Evolutionary conservation across 2,113 vertebrate species (phyloP).

Genomic region (Oxyura jamaicensis): DNA sequence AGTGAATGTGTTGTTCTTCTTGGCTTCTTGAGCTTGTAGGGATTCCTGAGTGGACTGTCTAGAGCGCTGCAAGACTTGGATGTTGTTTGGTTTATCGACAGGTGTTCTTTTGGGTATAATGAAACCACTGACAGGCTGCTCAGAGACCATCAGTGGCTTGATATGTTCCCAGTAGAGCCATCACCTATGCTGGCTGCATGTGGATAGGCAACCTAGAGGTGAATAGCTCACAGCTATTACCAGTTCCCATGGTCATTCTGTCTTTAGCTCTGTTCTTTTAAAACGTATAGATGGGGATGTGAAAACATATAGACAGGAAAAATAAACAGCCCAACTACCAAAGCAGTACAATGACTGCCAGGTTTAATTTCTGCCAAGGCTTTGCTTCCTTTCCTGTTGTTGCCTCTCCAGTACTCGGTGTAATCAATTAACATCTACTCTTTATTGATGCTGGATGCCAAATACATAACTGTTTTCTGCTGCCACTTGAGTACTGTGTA

Average conservation of each 20-base stretch:
- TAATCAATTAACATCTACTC: not conserved
- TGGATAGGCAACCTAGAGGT: not conserved
- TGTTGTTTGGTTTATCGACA: not conserved
- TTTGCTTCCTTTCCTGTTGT: not conserved
- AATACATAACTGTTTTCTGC: not conserved
- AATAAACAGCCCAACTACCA: not conserved
- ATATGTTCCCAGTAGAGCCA: not conserved
- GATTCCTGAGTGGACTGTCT: too few relatives aligned
- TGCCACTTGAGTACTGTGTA: not conserved
- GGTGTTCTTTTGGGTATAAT: not conserved
- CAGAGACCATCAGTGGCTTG: too few relatives aligned
- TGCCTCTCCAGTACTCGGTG: not conserved
- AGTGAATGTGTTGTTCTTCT: too few relatives aligned
- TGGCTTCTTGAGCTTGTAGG: too few relatives aligned
- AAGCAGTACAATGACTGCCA: not conserved
- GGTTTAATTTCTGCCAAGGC: not conserved
- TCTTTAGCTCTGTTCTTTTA: not conserved
- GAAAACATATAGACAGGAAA: not conserved
- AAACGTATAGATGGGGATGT: not conserved
- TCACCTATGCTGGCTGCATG: not conserved
- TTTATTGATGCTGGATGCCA: not conserved
- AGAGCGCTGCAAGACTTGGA: not conserved
- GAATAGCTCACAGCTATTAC: not conserved
- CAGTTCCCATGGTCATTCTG: not conserved
- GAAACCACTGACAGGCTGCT: not conserved